Percentiles rank a stretch among this genome's conserved stretches.
These are phyloP conservation scores for Lithobates sylvaticus DNA, from an alignment of 2,797 vertebrate species.

Conservation along the genomic window DNA sequence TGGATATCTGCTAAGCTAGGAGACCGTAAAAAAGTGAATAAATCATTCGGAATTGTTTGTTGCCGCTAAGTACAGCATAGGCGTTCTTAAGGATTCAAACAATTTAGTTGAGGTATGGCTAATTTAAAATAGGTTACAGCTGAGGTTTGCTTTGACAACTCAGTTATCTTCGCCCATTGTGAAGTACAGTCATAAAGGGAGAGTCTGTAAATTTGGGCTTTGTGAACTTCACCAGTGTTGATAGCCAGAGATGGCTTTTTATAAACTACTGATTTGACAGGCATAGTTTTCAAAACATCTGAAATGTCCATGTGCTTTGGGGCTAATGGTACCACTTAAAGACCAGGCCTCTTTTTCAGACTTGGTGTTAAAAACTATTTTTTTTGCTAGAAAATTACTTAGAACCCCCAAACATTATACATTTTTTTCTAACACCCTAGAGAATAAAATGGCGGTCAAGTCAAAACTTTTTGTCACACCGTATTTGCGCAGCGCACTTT, in stretches of 20 bases:
- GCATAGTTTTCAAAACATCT: not conserved
- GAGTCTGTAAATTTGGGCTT: slow-evolving; percentile 15
- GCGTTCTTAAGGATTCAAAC: slow-evolving; percentile 52
- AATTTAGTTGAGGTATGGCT: slow-evolving; percentile 12
- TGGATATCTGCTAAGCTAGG: slow-evolving; percentile 55
- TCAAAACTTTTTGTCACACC: too few relatives aligned
- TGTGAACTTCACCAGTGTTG: not conserved
- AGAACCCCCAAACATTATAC: too few relatives aligned
- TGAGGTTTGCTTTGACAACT: not conserved
- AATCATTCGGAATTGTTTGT: slow-evolving; percentile 45
- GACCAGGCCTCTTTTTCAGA: too few relatives aligned
- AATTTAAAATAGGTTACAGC: slow-evolving; percentile 27
- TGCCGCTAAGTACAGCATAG: slow-evolving; percentile 25
- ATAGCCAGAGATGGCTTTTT: not conserved
- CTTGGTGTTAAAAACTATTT: too few relatives aligned
- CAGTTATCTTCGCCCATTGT: not conserved
- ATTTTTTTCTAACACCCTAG: too few relatives aligned
- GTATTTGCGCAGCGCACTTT: too few relatives aligned
- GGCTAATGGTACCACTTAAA: too few relatives aligned
- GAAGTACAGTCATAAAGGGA: slow-evolving; percentile 2
- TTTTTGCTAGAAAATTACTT: too few relatives aligned
- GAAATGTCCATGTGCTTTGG: not conserved
- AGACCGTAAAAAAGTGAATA: slow-evolving; percentile 53
- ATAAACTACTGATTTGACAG: not conserved
- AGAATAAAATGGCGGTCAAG: too few relatives aligned